Base-by-base conservation (phyloP, 2,113 vertebrate genomes). In the Malurus alboscapulatus region DNA sequence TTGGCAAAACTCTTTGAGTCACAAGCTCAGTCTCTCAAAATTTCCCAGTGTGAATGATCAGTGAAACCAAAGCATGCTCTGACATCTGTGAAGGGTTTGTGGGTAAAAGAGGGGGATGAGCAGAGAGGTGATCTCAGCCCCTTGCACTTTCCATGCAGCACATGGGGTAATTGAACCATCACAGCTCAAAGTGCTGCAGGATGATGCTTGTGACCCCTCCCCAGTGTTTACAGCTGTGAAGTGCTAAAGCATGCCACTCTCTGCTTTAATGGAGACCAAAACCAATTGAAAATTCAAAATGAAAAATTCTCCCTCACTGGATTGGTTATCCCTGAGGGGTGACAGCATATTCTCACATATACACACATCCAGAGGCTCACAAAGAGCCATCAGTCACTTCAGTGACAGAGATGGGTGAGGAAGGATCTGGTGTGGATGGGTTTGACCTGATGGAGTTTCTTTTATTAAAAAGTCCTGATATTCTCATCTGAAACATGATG, bases 1-100 rank as follows among this genome's bases (percentile, higher is more conserved):
- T 97, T 97, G 97, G 97, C 96, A 95, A 74, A 95, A 91, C 47
- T 15, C 57, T 93, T 17, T 0, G 51, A 93, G 92, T 95, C 96
- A 94, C 94, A 95, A 91, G 89, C 89, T 91, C 36, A 8, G 75
- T 59, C 87, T 91, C 83, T 89, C 89, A 91, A 3, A 76, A 88
- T 93, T 91, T 96, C 96, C 83, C 89, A 63, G 85, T 91, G 92
- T 65, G 96, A 94, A 68, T 12, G 84, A 79, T 87, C 50, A 65
- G 79, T 3, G 3, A 88, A 88, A 68, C n/a, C 47, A 10, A 67
- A 94, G 91, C 81, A 4, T 2, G 25, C 51, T 84, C 83, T 74
- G 89, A 59, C 95, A 90, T 95, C 92, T 93, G 82, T 40, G 32
- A 50, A 88, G 79, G 75, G 40, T 42, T 94, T 62, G 10, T 82